Evolutionary conservation across 2,888 invertebrate species (phyloP), one percentile per base, ranked within the genome.

Genomic region (Oscheius sp.): DNA sequence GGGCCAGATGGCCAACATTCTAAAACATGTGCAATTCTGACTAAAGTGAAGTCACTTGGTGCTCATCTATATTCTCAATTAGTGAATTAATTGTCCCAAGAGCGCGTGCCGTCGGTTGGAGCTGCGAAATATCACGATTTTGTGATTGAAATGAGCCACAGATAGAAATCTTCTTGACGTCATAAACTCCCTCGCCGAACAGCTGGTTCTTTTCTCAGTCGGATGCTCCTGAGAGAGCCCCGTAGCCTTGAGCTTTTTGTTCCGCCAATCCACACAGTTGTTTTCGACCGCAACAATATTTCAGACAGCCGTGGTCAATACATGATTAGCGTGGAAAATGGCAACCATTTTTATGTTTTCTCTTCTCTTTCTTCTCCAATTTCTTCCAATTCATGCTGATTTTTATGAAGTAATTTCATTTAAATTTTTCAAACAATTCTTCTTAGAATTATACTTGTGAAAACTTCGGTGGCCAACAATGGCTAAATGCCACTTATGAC

Each of bases 211-310:
- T 55, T 55, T 33, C 34, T 55, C 55, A 20, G 37, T 55, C 55
- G 55, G 55, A 55, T 34, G 55, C 55, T 55, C 55, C n/a, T n/a
- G n/a, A n/a, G n/a, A n/a, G n/a, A n/a, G n/a, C 20, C 55, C 55
- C 55, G 34, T 34, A 34, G 55, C 53, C 20, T 34, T 27, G 12
- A 33, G 20, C 55, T 55, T 55, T 55, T 55, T 55, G 34, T 34
- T 34, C 34, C 55, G 55, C 17, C 55, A 34, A 55, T 55, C 55
- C 6, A 34, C n/a, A n/a, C n/a, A n/a, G n/a, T n/a, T n/a, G n/a
- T n/a, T n/a, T 52, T 12, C n/a, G 10, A 52, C 10, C 27, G 52
- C 15, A 29, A 52, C 52, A 12, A 15, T 8, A 23, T 52, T 52
- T 20, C n/a, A 52, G 27, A 3, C 12, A 25, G 6, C 25, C n/a